Evolutionary conservation across 2,113 vertebrate species (phyloP).

Genomic region (Catharus bicknelli): DNA sequence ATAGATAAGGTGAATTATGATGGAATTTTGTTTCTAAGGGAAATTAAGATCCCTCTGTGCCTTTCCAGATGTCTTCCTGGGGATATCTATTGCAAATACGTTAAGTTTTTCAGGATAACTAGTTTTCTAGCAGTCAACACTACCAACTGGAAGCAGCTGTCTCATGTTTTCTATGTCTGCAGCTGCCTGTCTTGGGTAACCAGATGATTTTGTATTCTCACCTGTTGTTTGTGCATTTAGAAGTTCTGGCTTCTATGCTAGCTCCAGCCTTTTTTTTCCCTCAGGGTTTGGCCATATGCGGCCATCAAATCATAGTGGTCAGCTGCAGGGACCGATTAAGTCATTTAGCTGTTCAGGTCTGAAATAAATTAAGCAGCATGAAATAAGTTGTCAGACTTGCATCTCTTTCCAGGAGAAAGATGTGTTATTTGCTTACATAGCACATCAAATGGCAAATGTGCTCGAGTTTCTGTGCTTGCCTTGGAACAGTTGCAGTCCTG

Average conservation of each 20-base stretch:
- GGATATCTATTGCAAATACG: not conserved
- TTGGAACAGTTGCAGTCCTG: not conserved
- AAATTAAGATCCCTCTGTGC: not conserved
- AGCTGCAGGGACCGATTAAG: not conserved
- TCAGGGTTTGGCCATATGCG: not conserved
- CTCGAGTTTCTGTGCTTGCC: conserved; percentile 24
- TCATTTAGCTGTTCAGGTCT: conserved; percentile 32
- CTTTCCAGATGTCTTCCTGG: conserved; percentile 27
- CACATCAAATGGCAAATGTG: conserved; percentile 23
- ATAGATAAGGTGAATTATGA: not conserved
- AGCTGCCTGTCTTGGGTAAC: conserved; percentile 8
- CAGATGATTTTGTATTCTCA: conserved; percentile 40
- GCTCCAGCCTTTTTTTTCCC: not conserved
- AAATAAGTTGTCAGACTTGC: conserved; percentile 6
- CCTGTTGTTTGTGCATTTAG: conserved; percentile 28
- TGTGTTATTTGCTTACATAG: conserved; percentile 30
- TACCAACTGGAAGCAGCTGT: conserved; percentile 25
- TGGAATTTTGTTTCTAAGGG: not conserved
- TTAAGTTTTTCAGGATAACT: not conserved
- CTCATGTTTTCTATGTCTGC: not conserved
- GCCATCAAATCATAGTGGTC: conserved; percentile 25
- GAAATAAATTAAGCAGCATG: conserved; percentile 25
- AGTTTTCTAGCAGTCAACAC: not conserved
- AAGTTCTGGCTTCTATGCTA: not conserved
- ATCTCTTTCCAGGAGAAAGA: conserved; percentile 28